Percentiles rank a stretch among this genome's conserved stretches.
Evolutionary conservation across 2,888 invertebrate genomes (phyloP).

Genomic region (Acanthococcus lagerstroemiae): DNA sequence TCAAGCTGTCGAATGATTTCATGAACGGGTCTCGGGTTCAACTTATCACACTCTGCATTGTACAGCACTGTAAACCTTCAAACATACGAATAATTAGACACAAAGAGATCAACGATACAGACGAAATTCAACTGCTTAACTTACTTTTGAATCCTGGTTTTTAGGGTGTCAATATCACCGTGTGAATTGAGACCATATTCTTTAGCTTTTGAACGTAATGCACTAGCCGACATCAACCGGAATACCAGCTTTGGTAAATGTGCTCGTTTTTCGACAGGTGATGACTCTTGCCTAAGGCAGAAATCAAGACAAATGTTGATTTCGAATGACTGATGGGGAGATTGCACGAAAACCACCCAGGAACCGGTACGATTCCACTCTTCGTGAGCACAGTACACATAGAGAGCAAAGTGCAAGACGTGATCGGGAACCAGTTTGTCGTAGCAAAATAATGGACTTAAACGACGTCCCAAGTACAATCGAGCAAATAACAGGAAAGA

Average conservation of each 20-base stretch:
- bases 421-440: no score
- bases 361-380: no score
- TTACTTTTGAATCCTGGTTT: conserved; percentile 17
- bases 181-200: conserved; percentile 44
- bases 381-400: no score
- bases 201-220: conserved; percentile 44
- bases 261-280: conserved; percentile 39
- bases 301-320: no score
- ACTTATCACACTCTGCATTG: conserved; percentile 46
- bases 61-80: conserved; percentile 42
- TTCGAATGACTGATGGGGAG: no score
- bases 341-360: no score
- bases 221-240: conserved; percentile 44
- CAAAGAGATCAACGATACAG: neutral
- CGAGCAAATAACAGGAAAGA: neutral
- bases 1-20: conserved; percentile 43
- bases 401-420: no score
- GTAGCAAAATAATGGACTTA: no score
- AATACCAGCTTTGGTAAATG: conserved; percentile 47
- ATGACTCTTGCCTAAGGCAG: neutral
- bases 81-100: neutral
- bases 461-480: neutral
- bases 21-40: conserved; percentile 42
- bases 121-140: no score
- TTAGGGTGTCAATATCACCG: conserved; percentile 43